Base-by-base conservation (phyloP, 1,140 invertebrate species). In the Dendrolimus punctatus region DNA sequence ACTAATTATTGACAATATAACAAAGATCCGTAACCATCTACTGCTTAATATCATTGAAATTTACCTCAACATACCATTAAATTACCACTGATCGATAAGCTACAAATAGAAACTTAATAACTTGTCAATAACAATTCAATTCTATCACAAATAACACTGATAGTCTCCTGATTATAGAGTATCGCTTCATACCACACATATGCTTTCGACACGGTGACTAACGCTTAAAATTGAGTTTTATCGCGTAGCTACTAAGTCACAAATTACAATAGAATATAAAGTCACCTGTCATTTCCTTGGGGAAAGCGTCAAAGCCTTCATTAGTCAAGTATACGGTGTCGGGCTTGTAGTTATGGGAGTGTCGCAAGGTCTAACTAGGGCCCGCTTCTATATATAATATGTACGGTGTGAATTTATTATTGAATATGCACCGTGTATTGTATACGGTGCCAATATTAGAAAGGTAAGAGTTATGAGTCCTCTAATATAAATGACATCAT, bases 301-400 rank as follows among this genome's bases (percentile, higher is more conserved):
- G 62, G 51, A 55, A 64, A 63, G 51, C 66, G 58, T 57, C 63
- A 65, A 62, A 68, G 64, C 58, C 61, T 66, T 69, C 67, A 66
- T 69, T 69, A 66, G 58, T 55, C 66, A 58, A 57, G 58, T 55
- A 50, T 59, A 61, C 49, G 56, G 60, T 55, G 60, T 57, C 46
- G 58, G 56, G 50, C 53, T 50, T 23, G 23, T 48, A 66, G 55
- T 60, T 47, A 58, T 52, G 55, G 62, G 62, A 56, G 58, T 62
- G 51, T 55, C 55, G 42, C 51, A 52, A 44, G 53, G 49, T 40
- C 45, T 23, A 23, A 23, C 23, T 23, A 23, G 23, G 23, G 23
- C 23, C 23, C 23, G 3, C 23, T 23, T 23, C 23, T 23, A 23
- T 23, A n/a, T n/a, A 23, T 23, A 23, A 23, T 23, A 23, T 23